Evolutionary conservation across 1,140 invertebrate species (phyloP), one percentile per base, ranked within the genome.

Genomic region (Brachionus angularis): DNA sequence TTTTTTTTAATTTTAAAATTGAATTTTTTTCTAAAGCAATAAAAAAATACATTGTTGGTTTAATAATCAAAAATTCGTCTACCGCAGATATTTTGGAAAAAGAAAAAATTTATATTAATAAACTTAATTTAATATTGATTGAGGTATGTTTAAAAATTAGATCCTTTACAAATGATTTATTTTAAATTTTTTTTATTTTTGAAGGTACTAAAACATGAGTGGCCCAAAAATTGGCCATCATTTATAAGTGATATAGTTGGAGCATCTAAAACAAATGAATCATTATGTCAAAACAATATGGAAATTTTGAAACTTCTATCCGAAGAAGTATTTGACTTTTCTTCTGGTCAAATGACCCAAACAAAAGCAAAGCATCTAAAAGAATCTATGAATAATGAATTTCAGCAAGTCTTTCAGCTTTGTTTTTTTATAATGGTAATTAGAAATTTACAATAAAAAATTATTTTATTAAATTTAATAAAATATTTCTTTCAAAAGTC

Each of bases 251-350:
- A 99, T 78, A 98, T 99, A 82, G 95, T 99, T 55, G 95, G 95
- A 42, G 92, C 95, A 14, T 96, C 92, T 78, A 97, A 97, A 84
- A 97, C 93, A 10, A 98, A 97, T 80, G 96, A 98, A 81, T 92
- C 90, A 75, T 85, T 99, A 8, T 99, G 96, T 85, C 94, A 97
- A 83, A 99, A 99, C 80, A 99, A 98, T 78, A 98, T 99, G 94
- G 88, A 89, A 16, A 98, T 99, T 76, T 83, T 99, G 64, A 97
- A 97, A 82, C 84, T 98, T 69, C 84, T 99, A 1, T n/a, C n/a
- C n/a, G 96, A 99, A 82, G 96, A 99, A 84, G 90, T 99, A 1
- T 99, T 99, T 85, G 96, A 99, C 78, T 99, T 98, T 82, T 96
- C 92, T 33, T 88, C 88, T 75, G 96, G 95, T 8, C 93, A 97